Percentiles rank a stretch among this genome's conserved stretches.
phyloP scores from a whole-genome alignment of 2,797 vertebrate species.

The Selene dorsalis region DNA sequence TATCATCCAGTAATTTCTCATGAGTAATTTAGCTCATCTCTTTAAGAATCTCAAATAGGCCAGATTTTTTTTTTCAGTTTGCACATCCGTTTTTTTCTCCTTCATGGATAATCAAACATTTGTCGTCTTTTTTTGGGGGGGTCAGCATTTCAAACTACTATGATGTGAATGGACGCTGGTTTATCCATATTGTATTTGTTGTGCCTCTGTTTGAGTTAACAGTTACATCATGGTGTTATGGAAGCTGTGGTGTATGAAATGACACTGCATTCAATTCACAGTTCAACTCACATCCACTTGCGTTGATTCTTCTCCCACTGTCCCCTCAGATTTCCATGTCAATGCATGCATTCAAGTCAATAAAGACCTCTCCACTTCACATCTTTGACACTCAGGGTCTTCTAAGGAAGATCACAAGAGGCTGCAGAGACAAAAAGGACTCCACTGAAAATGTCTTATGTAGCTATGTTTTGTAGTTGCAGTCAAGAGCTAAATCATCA shows the following conservation, averaged over 20 bases:
- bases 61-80: background rate
- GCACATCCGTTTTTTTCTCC: background rate
- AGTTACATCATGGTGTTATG: constrained; percentile 25
- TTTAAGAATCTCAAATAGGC: background rate
- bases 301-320: background rate
- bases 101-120: constrained; percentile 2
- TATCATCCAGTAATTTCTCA: background rate
- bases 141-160: background rate
- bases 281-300: constrained; percentile 7
- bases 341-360: constrained; percentile 10
- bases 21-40: background rate
- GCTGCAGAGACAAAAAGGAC: background rate
- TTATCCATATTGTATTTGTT: constrained; percentile 10
- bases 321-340: constrained; percentile 19
- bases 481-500: background rate
- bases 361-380: constrained; percentile 17
- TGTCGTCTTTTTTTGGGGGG: background rate
- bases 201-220: constrained; percentile 4
- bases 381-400: constrained; percentile 8
- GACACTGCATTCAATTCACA: background rate
- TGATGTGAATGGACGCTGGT: background rate
- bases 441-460: background rate
- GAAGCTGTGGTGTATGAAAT: background rate
- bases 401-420: constrained; percentile 31
- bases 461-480: background rate